These are phyloP conservation scores for Chlorops oryzae DNA, from an alignment of 1,140 invertebrate genomes.

Conservation along the genomic window DNA sequence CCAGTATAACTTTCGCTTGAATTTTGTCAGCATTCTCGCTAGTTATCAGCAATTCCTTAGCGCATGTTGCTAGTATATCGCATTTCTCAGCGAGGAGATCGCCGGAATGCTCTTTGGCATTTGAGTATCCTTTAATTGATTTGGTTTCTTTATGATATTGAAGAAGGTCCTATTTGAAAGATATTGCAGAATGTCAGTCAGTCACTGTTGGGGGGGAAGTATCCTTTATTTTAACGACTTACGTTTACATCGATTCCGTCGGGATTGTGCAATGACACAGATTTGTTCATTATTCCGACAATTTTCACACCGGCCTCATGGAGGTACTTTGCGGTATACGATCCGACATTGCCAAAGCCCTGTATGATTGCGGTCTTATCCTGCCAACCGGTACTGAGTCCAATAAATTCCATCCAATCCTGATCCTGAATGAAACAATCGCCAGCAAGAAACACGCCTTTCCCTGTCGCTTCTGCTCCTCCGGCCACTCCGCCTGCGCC, in stretches of 20 bases:
- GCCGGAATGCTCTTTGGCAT: conserved; percentile 56
- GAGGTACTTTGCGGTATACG: conserved; percentile 70
- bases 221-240: no score
- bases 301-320: conserved; percentile 71
- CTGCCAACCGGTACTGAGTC: conserved; percentile 60
- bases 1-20: conserved; percentile 66
- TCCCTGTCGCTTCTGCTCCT: conserved; percentile 78
- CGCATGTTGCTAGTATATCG: conserved; percentile 83
- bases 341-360: conserved; percentile 85
- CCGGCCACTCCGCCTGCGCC: conserved; percentile 71
- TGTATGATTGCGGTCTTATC: conserved; percentile 85
- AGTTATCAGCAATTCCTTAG: conserved; percentile 76
- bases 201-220: no score
- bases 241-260: conserved; percentile 76
- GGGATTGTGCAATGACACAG: conserved; percentile 64
- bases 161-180: conserved; percentile 20
- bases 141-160: conserved; percentile 49
- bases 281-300: conserved; percentile 71
- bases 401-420: conserved; percentile 71
- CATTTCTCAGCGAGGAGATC: conserved; percentile 69
- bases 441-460: conserved; percentile 78
- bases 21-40: conserved; percentile 69
- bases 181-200: no score
- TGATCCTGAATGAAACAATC: conserved; percentile 73
- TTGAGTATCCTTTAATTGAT: conserved; percentile 69